These are phyloP conservation scores for Athene noctua DNA, from an alignment of 2,113 vertebrate species.

Conservation along the genomic window DNA sequence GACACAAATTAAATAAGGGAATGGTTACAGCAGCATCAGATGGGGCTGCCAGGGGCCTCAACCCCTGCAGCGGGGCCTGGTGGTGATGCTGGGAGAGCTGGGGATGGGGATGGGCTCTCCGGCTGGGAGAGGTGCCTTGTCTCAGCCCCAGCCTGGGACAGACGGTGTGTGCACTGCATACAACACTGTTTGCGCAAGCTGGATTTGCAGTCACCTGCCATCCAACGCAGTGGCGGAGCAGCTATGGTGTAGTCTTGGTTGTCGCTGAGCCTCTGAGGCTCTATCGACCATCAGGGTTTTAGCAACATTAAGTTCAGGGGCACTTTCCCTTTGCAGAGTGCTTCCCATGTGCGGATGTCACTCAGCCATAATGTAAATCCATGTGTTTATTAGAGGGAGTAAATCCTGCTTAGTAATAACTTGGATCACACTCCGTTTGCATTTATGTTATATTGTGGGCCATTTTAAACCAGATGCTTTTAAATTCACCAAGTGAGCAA, in stretches of 20 bases:
- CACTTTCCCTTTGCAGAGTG: neutral
- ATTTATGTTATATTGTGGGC: neutral
- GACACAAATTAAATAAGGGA: neutral
- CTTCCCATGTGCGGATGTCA: neutral
- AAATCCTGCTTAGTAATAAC: constrained; percentile 13
- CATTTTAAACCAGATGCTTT: constrained; percentile 7
- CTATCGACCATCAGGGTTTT: neutral
- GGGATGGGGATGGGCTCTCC: neutral
- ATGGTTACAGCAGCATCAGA: neutral
- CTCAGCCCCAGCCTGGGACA: neutral
- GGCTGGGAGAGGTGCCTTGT: neutral
- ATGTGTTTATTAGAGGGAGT: neutral
- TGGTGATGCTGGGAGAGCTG: neutral
- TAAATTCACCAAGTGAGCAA: neutral
- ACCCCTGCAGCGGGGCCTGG: neutral
- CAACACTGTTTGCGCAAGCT: neutral
- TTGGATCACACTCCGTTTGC: neutral
- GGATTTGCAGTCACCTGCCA: neutral
- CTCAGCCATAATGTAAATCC: neutral
- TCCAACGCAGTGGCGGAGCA: neutral
- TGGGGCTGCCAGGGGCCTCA: neutral
- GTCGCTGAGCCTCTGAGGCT: neutral
- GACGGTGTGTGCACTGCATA: fast-evolving
- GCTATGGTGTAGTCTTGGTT: neutral
- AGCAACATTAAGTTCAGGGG: neutral